Conservation (phyloP, 2,888 invertebrate genomes). For the Saturnia japonica region DNA sequence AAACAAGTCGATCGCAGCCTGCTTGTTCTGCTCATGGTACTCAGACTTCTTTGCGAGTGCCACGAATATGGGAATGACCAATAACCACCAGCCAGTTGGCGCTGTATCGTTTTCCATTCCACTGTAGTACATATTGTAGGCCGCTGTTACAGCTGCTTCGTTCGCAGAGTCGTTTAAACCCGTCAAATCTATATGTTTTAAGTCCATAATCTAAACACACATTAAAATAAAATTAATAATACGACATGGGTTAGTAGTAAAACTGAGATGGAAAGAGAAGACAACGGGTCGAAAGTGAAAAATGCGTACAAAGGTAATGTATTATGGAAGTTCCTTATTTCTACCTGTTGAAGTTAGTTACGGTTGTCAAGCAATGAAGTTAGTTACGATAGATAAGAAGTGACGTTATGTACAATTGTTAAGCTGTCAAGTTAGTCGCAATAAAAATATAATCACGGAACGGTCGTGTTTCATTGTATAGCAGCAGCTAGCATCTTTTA, state of each 20-base stretch:
- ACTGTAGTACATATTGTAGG: conserved; percentile 11
- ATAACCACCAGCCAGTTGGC: conserved; percentile 20
- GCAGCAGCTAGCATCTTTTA: too few relatives aligned
- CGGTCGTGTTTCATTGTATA: too few relatives aligned
- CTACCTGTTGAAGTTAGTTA: too few relatives aligned
- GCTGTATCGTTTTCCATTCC: conserved; percentile 17
- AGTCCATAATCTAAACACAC: conserved; percentile 14
- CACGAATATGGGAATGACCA: conserved; percentile 17
- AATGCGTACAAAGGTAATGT: neutral
- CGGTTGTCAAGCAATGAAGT: too few relatives aligned
- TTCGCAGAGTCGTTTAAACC: conserved; percentile 10
- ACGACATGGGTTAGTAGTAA: neutral
- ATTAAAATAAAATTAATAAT: neutral
- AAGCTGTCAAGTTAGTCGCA: too few relatives aligned
- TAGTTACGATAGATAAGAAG: too few relatives aligned
- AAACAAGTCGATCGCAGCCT: conserved; percentile 16
- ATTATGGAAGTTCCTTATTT: neutral
- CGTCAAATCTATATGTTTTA: conserved; percentile 15
- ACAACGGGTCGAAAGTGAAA: too few relatives aligned
- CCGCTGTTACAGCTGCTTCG: conserved; percentile 12
- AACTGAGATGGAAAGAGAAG: neutral
- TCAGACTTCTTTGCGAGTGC: neutral
- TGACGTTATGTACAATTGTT: too few relatives aligned
- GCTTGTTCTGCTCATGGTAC: conserved; percentile 18
- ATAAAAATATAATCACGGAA: too few relatives aligned